Conservation (phyloP, 2,797 vertebrate species). For the Enteromius unitaeniatus region DNA sequence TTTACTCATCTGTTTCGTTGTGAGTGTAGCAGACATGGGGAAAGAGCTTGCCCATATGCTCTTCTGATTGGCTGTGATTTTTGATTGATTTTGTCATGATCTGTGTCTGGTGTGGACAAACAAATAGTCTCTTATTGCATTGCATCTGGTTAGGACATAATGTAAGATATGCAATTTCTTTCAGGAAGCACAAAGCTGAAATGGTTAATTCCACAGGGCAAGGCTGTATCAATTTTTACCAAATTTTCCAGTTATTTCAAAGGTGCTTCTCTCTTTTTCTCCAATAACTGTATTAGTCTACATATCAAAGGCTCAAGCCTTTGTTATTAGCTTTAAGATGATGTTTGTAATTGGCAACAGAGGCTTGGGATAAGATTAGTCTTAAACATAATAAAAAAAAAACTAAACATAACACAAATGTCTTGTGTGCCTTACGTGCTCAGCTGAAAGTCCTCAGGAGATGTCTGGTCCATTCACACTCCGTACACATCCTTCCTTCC, state of each 20-base stretch:
- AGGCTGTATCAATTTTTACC: background rate
- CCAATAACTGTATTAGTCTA: background rate
- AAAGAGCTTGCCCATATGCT: background rate
- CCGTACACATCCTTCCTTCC: conserved; percentile 60
- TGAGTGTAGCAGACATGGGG: background rate
- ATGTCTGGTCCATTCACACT: conserved; percentile 49
- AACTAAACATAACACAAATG: background rate
- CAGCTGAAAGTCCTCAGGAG: conserved; percentile 31
- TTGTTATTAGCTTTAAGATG: background rate
- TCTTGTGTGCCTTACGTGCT: conserved; percentile 10
- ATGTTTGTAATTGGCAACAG: background rate
- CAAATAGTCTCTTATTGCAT: background rate
- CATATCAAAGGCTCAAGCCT: background rate
- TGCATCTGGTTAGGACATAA: background rate
- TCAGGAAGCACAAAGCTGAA: background rate
- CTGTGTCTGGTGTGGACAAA: background rate
- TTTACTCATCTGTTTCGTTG: background rate
- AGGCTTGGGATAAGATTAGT: background rate
- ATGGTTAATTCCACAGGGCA: background rate
- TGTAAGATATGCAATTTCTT: background rate
- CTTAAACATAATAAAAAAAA: too few species aligned
- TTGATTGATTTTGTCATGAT: background rate
- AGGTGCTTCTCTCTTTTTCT: background rate
- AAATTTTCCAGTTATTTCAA: conserved; percentile 2
- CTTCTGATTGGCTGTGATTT: conserved; percentile 2